Conservation (phyloP, 2,113 vertebrate genomes). For the Mobula birostris region DNA sequence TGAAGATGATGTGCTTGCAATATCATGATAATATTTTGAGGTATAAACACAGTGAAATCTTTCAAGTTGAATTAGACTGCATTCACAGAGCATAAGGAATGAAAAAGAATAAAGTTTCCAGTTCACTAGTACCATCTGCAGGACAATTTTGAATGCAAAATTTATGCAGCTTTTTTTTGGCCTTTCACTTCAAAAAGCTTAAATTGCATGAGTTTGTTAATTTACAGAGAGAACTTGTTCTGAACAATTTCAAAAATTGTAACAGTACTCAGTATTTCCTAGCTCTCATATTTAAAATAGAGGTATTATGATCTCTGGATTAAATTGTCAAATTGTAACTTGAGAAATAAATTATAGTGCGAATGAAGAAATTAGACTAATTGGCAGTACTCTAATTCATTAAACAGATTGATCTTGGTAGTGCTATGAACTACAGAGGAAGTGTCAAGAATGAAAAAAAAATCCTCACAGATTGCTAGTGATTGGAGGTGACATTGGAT, state of each 20-base stretch:
- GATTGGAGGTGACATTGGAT: no score
- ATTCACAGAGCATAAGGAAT: background rate
- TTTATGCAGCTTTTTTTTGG: background rate
- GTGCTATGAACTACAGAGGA: background rate
- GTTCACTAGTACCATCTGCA: background rate
- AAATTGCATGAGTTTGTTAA: background rate
- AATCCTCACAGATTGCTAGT: no score
- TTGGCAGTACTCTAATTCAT: background rate
- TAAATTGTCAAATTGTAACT: background rate
- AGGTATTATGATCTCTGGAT: background rate
- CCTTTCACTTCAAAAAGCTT: background rate
- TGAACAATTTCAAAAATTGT: background rate
- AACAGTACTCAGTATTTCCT: background rate
- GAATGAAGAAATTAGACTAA: background rate
- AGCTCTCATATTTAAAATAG: background rate
- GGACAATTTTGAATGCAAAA: background rate
- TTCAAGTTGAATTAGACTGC: background rate
- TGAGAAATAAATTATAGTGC: background rate
- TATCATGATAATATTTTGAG: background rate
- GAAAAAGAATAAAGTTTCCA: background rate
- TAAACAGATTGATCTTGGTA: background rate
- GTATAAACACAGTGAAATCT: background rate
- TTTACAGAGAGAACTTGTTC: background rate
- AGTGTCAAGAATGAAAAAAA: no score
- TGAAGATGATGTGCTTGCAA: background rate